Base-by-base conservation (phyloP, 2,797 vertebrate species). In the Alosa sapidissima region DNA sequence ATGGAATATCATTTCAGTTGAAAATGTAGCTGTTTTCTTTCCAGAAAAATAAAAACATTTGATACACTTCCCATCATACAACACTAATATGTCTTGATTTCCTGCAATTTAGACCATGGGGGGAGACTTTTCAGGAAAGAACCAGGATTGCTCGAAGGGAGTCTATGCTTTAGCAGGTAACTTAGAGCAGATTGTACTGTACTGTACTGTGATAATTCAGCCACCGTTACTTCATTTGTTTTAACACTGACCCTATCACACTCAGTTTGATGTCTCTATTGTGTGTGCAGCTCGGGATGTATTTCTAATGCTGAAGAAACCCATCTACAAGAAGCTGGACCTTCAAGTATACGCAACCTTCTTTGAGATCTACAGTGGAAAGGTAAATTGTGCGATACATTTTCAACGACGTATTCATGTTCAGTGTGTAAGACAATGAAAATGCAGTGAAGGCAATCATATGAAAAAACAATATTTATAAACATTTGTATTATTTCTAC, bases 331-430 rank as follows among this genome's bases (percentile, higher is more conserved):
- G 92, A 98, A 99, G 92, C 92, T 99, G 93, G 98, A 99, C 89
- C 97, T 99, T 92, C 97, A 99, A 94, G 97, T 99, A 65, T 98
- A 97, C 86, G 95, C 98, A 91, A 99, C 98, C 1, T 99, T 98
- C 94, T 99, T 99, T 95, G 98, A 99, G 95, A 99, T 99, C 94
- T 99, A 99, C 93, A 99, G 97, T 90, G 98, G 98, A 89, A 99
- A 99, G 95, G 98, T 95, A 0, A 8, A 47, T 47, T 16, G 68
- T 75, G 54, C 16, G 10, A 24, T 14, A 72, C 11, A 72, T 33
- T 14, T 72, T 2, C 65, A 33, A 72, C 36, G 5, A 19, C 14
- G 41, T 41, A 14, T 41, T 41, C 1, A 19, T 75, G 36, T 41
- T 75, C 9, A 13, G 4, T 13, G 28, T 68, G 4, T 0, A 41